Conservation (phyloP, 2,888 invertebrate genomes). For the Hydraecia micacea region DNA sequence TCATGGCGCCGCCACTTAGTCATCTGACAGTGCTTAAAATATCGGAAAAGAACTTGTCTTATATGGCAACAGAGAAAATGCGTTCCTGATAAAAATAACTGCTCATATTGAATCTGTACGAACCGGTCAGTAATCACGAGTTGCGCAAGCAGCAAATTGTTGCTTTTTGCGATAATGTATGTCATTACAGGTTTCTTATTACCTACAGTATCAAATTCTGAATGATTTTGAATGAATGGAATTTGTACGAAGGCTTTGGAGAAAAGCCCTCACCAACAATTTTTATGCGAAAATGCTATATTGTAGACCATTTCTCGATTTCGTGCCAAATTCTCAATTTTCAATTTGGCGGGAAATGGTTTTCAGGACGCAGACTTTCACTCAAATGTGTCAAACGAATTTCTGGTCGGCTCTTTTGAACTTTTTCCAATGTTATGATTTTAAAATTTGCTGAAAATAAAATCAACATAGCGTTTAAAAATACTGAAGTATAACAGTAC, state of each 20-base stretch:
- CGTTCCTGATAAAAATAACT: conserved; percentile 67
- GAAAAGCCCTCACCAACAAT: not conserved
- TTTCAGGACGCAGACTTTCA: not conserved
- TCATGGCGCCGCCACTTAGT: conserved; percentile 39
- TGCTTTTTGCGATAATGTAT: conserved; percentile 39
- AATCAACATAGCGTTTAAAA: conserved; percentile 20
- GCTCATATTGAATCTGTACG: conserved; percentile 53
- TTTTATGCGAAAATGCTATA: not conserved
- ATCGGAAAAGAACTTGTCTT: conserved; percentile 50
- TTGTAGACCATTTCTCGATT: not conserved
- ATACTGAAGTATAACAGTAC: conserved; percentile 19
- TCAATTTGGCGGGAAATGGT: not conserved
- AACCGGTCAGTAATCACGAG: conserved; percentile 48
- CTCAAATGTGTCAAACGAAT: conserved; percentile 10
- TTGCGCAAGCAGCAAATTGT: conserved; percentile 54
- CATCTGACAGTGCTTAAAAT: conserved; percentile 40
- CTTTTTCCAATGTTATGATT: conserved; percentile 26
- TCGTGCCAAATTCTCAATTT: not conserved
- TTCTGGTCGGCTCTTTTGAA: conserved; percentile 24
- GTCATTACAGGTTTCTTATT: conserved; percentile 34
- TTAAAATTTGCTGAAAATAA: conserved; percentile 31
- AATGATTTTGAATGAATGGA: conserved; percentile 35
- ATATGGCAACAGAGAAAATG: conserved; percentile 62
- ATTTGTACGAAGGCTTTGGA: conserved; percentile 7
- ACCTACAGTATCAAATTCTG: conserved; percentile 25